phyloP scores from a whole-genome alignment of 1,140 invertebrate genomes.

The Eumeta japonica region DNA sequence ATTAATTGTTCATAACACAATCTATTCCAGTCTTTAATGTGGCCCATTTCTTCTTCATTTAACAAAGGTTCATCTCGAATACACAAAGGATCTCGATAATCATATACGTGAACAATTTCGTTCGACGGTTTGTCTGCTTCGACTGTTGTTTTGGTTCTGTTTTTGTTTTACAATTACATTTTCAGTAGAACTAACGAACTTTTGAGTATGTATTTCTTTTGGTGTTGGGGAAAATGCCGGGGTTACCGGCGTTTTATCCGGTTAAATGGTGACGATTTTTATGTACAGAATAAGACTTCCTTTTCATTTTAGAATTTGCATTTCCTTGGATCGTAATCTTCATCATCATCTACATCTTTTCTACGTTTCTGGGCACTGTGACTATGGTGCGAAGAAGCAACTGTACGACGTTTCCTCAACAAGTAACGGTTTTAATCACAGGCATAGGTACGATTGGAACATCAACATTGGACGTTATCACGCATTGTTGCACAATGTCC shows the following conservation, averaged over 20 bases:
- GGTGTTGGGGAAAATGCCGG: too few relatives aligned
- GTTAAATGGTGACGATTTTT: too few relatives aligned
- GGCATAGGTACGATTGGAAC: not conserved
- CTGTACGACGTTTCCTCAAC: slow-evolving; percentile 14
- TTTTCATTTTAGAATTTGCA: too few relatives aligned
- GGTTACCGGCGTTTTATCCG: too few relatives aligned
- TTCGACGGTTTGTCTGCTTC: slow-evolving; percentile 9
- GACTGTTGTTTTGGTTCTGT: slow-evolving; percentile 7
- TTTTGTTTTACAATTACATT: too few relatives aligned
- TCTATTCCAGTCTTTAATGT: slow-evolving; percentile 38
- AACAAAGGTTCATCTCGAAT: slow-evolving; percentile 32
- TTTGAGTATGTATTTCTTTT: too few relatives aligned
- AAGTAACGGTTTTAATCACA: slow-evolving; percentile 14
- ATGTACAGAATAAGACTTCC: too few relatives aligned
- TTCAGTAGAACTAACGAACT: too few relatives aligned
- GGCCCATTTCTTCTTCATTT: slow-evolving; percentile 19
- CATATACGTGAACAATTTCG: slow-evolving; percentile 25
- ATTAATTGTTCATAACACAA: slow-evolving; percentile 37
- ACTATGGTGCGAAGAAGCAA: too few relatives aligned
- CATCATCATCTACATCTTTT: slow-evolving; percentile 28
- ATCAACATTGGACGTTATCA: slow-evolving; percentile 16
- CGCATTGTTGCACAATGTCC: slow-evolving; percentile 47
- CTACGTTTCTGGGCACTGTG: slow-evolving; percentile 16
- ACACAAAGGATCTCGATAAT: slow-evolving; percentile 42
- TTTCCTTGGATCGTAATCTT: slow-evolving; percentile 35